phyloP scores from a whole-genome alignment of 2,797 vertebrate genomes.

The Nannoperca australis region DNA sequence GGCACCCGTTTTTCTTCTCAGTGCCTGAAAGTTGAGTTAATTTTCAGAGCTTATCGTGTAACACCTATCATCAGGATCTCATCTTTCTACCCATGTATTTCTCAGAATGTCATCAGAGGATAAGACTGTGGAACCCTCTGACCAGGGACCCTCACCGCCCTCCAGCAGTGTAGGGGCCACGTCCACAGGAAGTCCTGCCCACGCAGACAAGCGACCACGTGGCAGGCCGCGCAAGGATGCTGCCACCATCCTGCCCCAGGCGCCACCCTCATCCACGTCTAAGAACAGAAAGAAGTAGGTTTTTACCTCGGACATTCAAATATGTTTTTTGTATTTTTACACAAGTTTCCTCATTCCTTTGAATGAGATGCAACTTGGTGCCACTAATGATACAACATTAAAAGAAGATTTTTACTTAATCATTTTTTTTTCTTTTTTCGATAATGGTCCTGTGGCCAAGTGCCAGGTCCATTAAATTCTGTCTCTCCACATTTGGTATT shows the following conservation, averaged over 20 bases:
- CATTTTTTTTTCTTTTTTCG: not conserved
- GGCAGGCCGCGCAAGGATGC: conserved; percentile 98
- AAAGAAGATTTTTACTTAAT: not conserved
- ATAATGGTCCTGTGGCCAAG: no score
- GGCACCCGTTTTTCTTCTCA: not conserved
- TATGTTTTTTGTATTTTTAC: not conserved
- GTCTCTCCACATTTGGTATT: not conserved
- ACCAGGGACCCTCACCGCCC: conserved; percentile 88
- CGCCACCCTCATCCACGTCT: conserved; percentile 85
- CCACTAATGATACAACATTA: not conserved
- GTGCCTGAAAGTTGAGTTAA: not conserved
- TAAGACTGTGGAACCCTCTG: conserved; percentile 92
- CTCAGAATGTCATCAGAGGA: conserved; percentile 98
- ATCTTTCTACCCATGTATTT: conserved; percentile 32
- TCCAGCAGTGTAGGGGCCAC: conserved; percentile 89
- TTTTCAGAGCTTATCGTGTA: not conserved
- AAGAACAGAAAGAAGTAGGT: conserved; percentile 97
- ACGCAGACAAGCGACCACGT: conserved; percentile 95
- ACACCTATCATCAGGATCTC: not conserved
- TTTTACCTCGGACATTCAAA: conserved; percentile 33
- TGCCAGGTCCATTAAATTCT: not conserved
- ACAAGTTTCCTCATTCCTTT: not conserved
- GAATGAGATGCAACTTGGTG: not conserved
- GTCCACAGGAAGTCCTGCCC: conserved; percentile 92
- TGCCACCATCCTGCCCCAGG: conserved; percentile 80